phyloP scores from a whole-genome alignment of 1,140 invertebrate species.

The Trichoplusia ni region DNA sequence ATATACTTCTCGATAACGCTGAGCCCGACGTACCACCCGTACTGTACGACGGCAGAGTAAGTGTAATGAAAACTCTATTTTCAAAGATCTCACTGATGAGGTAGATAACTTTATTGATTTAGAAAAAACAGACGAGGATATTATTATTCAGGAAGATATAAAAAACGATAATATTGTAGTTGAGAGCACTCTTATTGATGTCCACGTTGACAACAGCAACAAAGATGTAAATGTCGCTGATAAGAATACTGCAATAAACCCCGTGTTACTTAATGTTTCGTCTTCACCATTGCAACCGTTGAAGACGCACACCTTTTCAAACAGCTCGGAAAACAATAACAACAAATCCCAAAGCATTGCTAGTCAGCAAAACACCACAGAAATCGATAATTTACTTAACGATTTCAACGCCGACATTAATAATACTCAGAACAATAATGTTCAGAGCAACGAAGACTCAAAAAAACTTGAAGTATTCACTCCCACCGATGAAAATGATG shows the following conservation, averaged over 20 bases:
- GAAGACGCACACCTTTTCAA: conserved; percentile 72
- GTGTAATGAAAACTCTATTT: conserved; percentile 74
- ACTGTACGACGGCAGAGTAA: conserved; percentile 84
- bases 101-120: conserved; percentile 70
- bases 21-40: conserved; percentile 86
- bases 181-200: conserved; percentile 75
- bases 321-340: conserved; percentile 65
- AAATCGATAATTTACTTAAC: conserved; percentile 67
- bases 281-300: conserved; percentile 71
- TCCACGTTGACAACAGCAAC: conserved; percentile 70
- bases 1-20: conserved; percentile 89
- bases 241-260: conserved; percentile 64
- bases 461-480: conserved; percentile 48
- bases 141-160: conserved; percentile 45
- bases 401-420: conserved; percentile 60
- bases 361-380: conserved; percentile 60
- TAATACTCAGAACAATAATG: conserved; percentile 45
- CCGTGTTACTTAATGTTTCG: conserved; percentile 70
- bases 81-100: conserved; percentile 71
- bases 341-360: conserved; percentile 64
- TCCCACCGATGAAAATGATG: conserved; percentile 63
- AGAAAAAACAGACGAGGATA: conserved; percentile 57
- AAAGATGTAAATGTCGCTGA: conserved; percentile 56
- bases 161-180: conserved; percentile 67
- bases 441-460: conserved; percentile 16